A percentile compares a stretch with the other conserved stretches of the same genome.
Conservation (phyloP, 2,888 invertebrate genomes). For the Mayetiola destructor region DNA sequence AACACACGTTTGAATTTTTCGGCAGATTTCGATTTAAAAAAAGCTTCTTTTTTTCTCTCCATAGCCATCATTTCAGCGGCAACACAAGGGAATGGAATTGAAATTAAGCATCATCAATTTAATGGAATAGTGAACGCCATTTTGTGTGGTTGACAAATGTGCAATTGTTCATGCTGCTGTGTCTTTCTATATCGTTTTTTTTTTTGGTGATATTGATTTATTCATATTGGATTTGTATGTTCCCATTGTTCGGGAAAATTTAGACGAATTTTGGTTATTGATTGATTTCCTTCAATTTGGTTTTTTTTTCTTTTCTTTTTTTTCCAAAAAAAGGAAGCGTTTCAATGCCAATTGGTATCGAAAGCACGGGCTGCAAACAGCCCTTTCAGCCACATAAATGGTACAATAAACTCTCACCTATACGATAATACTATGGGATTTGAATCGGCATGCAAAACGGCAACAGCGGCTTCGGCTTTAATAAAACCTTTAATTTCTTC, state of each 20-base stretch:
- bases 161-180: not conserved
- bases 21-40: too few species aligned
- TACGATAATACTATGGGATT: slow-evolving; percentile 75
- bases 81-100: not conserved
- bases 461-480: slow-evolving; percentile 78
- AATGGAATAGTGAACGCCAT: not conserved
- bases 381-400: slow-evolving; percentile 7
- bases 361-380: slow-evolving; percentile 35
- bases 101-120: not conserved
- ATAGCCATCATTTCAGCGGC: too few species aligned
- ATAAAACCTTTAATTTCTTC: slow-evolving; percentile 92
- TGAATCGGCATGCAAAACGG: slow-evolving; percentile 76
- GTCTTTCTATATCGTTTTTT: not conserved
- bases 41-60: too few species aligned
- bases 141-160: not conserved
- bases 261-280: not conserved
- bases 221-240: not conserved
- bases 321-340: slow-evolving; percentile 18
- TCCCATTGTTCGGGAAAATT: not conserved
- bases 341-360: slow-evolving; percentile 20
- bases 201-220: not conserved
- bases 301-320: slow-evolving; percentile 1
- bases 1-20: too few species aligned
- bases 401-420: slow-evolving; percentile 42
- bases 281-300: not conserved